A percentile compares a stretch with the other conserved stretches of the same genome.
These are phyloP conservation scores for Anguilla japonica DNA, from an alignment of 2,113 vertebrate species.

Conservation along the genomic window DNA sequence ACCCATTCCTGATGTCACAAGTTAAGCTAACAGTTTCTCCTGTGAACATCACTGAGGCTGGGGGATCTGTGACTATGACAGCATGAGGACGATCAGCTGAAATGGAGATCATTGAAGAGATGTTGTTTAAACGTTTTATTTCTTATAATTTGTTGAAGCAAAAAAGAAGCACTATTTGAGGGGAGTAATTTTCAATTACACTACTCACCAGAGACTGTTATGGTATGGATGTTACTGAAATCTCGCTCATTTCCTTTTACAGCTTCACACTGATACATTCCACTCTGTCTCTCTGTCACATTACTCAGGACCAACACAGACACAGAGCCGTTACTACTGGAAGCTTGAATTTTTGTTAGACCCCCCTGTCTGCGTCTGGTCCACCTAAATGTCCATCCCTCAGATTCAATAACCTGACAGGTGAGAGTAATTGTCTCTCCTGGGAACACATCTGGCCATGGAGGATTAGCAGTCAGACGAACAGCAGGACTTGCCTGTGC, in stretches of 20 bases:
- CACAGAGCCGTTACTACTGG: background rate
- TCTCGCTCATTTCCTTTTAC: background rate
- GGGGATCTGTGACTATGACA: background rate
- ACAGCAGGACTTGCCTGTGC: too few relatives aligned
- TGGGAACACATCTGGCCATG: too few relatives aligned
- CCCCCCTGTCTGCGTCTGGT: background rate
- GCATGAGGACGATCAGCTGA: conserved; percentile 6
- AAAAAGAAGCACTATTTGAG: too few relatives aligned
- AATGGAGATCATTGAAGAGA: background rate
- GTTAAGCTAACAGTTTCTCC: conserved; percentile 2
- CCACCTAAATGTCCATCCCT: background rate
- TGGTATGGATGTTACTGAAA: background rate
- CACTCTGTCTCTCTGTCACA: background rate
- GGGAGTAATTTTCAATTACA: too few relatives aligned
- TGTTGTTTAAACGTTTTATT: background rate
- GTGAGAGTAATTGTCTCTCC: too few relatives aligned
- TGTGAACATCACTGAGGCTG: conserved; percentile 6
- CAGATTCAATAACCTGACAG: too few relatives aligned
- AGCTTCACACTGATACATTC: background rate
- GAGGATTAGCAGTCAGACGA: too few relatives aligned
- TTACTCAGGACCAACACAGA: background rate
- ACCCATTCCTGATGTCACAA: conserved; percentile 2
- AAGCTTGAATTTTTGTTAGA: background rate
- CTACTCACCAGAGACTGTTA: background rate
- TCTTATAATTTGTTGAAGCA: too few relatives aligned